Evolutionary conservation across 2,113 vertebrate species (phyloP), one percentile per base, ranked within the genome.

Genomic region (Dendropsophus ebraccatus): DNA sequence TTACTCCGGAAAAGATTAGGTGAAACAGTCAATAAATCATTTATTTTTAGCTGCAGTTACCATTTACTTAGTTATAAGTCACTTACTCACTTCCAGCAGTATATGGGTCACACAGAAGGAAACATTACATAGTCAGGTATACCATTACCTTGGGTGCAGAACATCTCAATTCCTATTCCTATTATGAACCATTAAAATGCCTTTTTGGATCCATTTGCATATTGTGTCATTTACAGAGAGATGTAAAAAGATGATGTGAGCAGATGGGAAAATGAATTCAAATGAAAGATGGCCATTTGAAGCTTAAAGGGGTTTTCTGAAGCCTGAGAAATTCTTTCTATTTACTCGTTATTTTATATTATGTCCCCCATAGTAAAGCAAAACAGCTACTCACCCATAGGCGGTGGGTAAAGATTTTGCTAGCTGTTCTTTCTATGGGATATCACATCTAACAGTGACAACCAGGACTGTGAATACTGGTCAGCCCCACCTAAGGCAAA

Each of bases 11-110:
- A 56, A 78, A 78, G 75, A 54, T 78, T 78, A 78, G 75, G 30
- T 32, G 21, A 41, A 81, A 41, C 58, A 47, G 56, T 62, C 78
- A 81, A 35, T 77, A 77, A 77, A 54, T 21, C 30, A 54, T 28
- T 45, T 62, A 28, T 28, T 80, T 54, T 65, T 81, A 65, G 35
- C 52, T 28, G n/a, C 77, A 54, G 75, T 54, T 77, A 77, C 75
- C 75, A 54, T 54, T 77, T 77, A 54, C 49, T 77, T 77, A 41
- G 17, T 70, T 37, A 70, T 70, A 70, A 41, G 75, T 54, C 75
- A 77, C 41, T 21, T 47, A 41, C 74, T 28, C 25, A 50, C 65
- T 69, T 30, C 9, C 49, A 19, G 30, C 25, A 77, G 49, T 32
- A 54, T 32, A 56, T 30, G 6, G 41, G 47, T 19, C 49, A 77